These are phyloP conservation scores for Aricia agestis DNA, from an alignment of 1,140 invertebrate species.

Conservation along the genomic window DNA sequence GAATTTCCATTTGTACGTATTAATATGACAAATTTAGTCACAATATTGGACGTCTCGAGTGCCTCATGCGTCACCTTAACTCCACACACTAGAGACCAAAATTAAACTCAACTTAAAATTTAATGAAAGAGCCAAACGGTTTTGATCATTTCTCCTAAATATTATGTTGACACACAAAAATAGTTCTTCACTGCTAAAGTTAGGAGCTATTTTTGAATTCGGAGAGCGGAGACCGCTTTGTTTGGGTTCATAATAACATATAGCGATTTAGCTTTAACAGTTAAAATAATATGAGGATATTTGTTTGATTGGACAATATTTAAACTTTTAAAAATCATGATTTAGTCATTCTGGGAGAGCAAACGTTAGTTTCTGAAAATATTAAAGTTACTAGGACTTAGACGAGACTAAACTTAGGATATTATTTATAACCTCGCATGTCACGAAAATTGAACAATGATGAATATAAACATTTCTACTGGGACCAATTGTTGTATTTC, in stretches of 20 bases:
- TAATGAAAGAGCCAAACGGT: not conserved
- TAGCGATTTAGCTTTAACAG: slow-evolving; percentile 13
- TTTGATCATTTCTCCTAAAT: not conserved
- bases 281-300: slow-evolving; percentile 11
- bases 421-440: too few species aligned
- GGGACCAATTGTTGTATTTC: too few species aligned
- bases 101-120: not conserved
- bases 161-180: not conserved
- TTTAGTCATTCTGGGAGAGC: not conserved
- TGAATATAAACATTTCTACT: too few species aligned
- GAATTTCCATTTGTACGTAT: slow-evolving; percentile 43
- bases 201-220: slow-evolving; percentile 6
- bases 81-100: slow-evolving; percentile 1
- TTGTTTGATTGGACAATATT: slow-evolving; percentile 6
- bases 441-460: too few species aligned
- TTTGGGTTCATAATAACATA: slow-evolving; percentile 11
- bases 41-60: slow-evolving; percentile 17
- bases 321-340: slow-evolving; percentile 11
- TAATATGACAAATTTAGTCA: slow-evolving; percentile 24
- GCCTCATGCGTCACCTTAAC: not conserved
- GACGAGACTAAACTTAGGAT: too few species aligned
- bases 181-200: not conserved
- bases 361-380: not conserved
- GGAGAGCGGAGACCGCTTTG: not conserved
- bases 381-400: too few species aligned